Percentiles rank a stretch among this genome's conserved stretches.
Conservation (phyloP, 2,797 vertebrate species). For the Sebastes steindachneri region DNA sequence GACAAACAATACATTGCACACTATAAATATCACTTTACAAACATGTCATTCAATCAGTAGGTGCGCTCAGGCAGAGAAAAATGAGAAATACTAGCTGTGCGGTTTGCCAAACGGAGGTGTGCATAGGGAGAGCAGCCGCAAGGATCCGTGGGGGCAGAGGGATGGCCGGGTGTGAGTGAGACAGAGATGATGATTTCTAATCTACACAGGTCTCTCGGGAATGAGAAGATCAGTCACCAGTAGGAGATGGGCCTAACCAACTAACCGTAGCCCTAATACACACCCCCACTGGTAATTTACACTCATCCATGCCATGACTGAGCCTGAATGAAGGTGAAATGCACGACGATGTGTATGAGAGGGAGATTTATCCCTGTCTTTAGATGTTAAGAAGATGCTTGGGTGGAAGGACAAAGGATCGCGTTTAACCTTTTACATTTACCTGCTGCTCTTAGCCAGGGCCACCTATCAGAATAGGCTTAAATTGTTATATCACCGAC, state of each 20-base stretch:
- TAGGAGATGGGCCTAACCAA: slow-evolving; percentile 50
- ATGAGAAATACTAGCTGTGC: slow-evolving; percentile 38
- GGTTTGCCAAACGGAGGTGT: slow-evolving; percentile 43
- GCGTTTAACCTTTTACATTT: slow-evolving; percentile 57
- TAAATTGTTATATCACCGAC: slow-evolving; percentile 36
- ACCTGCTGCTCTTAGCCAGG: slow-evolving; percentile 23
- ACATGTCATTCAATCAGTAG: slow-evolving; percentile 51
- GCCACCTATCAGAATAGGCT: slow-evolving; percentile 28
- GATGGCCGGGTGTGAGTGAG: slow-evolving; percentile 21
- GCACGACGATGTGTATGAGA: slow-evolving; percentile 32
- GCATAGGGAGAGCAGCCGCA: slow-evolving; percentile 20
- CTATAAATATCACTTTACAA: slow-evolving; percentile 49
- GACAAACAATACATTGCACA: slow-evolving; percentile 41
- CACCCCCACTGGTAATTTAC: slow-evolving; percentile 48
- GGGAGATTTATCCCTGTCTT: slow-evolving; percentile 53
- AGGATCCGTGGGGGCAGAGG: slow-evolving; percentile 7
- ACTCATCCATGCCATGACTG: slow-evolving; percentile 31
- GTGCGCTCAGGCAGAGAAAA: slow-evolving; percentile 30
- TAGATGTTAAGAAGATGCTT: slow-evolving; percentile 47
- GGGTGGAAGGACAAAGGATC: slow-evolving; percentile 55
- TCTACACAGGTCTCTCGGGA: slow-evolving; percentile 43
- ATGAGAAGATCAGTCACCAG: slow-evolving; percentile 59
- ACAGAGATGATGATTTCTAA: slow-evolving; percentile 65
- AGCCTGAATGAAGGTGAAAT: slow-evolving; percentile 59
- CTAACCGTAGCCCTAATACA: slow-evolving; percentile 50